Base-by-base conservation (phyloP, 2,888 invertebrate genomes). In the Stenurella melanura region DNA sequence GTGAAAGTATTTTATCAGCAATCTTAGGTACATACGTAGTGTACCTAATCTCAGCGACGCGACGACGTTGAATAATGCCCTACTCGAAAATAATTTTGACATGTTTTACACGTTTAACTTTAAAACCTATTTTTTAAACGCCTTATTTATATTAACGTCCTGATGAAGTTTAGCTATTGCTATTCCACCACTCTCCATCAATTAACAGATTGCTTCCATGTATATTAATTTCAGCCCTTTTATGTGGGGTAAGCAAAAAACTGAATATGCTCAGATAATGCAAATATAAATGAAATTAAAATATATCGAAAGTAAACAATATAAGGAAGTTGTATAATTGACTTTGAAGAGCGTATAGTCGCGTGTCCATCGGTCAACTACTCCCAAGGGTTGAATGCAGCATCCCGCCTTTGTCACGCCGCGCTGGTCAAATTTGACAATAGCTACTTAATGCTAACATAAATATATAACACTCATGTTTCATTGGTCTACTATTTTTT, bases 341-440 rank as follows among this genome's bases (percentile, higher is more conserved):
- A 73, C 73, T 70, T 75, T 77, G 75, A 74, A 81, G 81, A 75
- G 81, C 61, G 6, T 42, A 26, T 54, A 67, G 38, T 54, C 79
- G 76, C 71, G 77, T 80, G 79, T 54, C 75, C 74, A 71, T 42
- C 73, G 79, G 81, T 81, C 78, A 81, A 80, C 77, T 75, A 54
- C 68, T 77, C 81, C 77, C 79, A 50, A 11, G 78, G 79, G 81
- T 11, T 69, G 17, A n/a, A 61, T 34, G n/a, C 68, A 68, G 68
- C 68, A 68, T 68, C 56, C 57, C 69, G 18, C 34, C 34, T 12
- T 34, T 63, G 61, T n/a, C 61, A 17, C 17, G 61, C 26, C n/a
- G 6, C 18, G 42, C 54, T 56, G 67, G 67, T 54, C 67, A 67
- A n/a, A 15, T 17, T 11, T 17, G 17, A 69, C 57, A 57, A 58